phyloP scores from a whole-genome alignment of 1,140 invertebrate genomes.

The Macrobrachium rosenbergii region DNA sequence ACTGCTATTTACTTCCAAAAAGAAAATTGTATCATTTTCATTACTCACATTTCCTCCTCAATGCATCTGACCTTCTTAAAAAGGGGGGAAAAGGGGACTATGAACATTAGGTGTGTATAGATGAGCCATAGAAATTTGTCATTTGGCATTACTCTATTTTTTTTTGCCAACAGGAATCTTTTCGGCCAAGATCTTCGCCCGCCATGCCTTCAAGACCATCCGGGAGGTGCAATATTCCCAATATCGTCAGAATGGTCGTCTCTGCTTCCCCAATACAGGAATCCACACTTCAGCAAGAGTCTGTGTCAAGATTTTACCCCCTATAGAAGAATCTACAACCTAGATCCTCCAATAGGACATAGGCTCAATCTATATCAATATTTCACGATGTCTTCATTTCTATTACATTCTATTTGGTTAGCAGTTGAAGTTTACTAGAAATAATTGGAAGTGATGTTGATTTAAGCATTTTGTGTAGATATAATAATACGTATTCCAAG shows the following conservation, averaged over 20 bases:
- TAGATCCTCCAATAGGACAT: not conserved
- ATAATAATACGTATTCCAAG: too few species aligned
- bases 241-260: constrained; percentile 62
- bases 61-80: too few species aligned
- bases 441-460: too few species aligned
- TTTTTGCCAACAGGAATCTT: constrained; percentile 58
- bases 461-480: too few species aligned
- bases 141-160: not conserved
- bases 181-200: constrained; percentile 65
- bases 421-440: too few species aligned
- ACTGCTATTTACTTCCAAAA: too few species aligned
- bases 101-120: too few species aligned
- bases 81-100: too few species aligned
- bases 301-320: constrained; percentile 61
- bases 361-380: not conserved
- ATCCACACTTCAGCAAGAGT: constrained; percentile 65
- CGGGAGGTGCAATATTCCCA: constrained; percentile 64
- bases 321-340: not conserved
- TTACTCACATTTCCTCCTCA: too few species aligned
- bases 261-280: constrained; percentile 65
- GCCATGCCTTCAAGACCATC: constrained; percentile 65
- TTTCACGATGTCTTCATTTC: not conserved
- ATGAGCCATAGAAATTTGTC: too few species aligned
- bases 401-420: too few species aligned
- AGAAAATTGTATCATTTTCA: too few species aligned